Evolutionary conservation across 37 sponge, comb jelly and placozoan species (phyloP).

Genomic region (Spongia lamella): DNA sequence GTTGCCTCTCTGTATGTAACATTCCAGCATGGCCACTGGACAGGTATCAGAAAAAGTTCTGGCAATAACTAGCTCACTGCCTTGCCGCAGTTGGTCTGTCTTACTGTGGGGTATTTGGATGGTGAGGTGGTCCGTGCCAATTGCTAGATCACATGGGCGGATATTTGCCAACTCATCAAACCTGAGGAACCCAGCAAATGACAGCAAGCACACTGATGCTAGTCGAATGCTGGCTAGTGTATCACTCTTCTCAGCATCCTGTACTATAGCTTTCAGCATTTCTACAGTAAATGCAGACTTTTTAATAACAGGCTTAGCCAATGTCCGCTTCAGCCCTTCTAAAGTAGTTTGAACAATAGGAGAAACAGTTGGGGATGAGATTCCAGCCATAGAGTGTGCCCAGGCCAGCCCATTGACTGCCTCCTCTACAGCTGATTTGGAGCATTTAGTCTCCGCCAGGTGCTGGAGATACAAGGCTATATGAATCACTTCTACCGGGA

Average conservation of each 20-base stretch:
- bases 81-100: constrained; percentile 11
- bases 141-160: not conserved
- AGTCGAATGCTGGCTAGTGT: not conserved
- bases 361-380: not conserved
- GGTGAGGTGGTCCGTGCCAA: not conserved
- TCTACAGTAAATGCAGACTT: constrained; percentile 1
- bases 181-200: not conserved
- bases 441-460: not conserved
- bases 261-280: constrained; percentile 6
- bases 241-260: not conserved
- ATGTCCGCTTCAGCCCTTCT: constrained; percentile 3
- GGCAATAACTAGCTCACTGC: not conserved
- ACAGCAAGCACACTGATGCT: not conserved
- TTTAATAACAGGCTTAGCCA: constrained; percentile 4
- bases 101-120: constrained; percentile 4
- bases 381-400: constrained; percentile 1
- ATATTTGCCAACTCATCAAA: constrained; percentile 19
- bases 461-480: constrained; percentile 7
- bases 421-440: constrained; percentile 3
- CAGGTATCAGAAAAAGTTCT: not conserved
- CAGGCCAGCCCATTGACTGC: constrained; percentile 3
- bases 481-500: not conserved
- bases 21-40: constrained; percentile 13
- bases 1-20: not conserved
- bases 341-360: not conserved